phyloP scores from a whole-genome alignment of 2,797 vertebrate genomes.

The Crax fasciolata region DNA sequence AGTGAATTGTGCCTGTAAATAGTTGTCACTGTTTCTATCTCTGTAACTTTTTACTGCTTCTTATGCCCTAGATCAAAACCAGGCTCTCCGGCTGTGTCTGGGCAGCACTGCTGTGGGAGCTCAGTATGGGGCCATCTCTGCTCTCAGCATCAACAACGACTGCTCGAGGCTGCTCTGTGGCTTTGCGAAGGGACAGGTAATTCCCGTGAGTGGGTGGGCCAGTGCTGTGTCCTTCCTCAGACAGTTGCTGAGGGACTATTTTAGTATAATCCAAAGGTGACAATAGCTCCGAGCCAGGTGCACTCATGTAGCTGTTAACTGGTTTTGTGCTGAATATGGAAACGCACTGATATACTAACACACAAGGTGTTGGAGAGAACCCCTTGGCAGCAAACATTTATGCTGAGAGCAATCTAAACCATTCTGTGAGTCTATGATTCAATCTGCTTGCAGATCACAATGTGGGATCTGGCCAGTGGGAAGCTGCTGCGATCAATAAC shows the following conservation, averaged over 20 bases:
- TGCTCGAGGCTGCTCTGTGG: constrained; percentile 96
- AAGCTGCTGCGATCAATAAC: constrained; percentile 96
- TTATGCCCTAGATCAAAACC: constrained; percentile 90
- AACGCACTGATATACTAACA: accelerated
- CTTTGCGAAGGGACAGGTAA: constrained; percentile 97
- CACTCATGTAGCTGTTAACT: background rate
- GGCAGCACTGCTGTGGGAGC: constrained; percentile 93
- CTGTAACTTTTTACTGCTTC: background rate
- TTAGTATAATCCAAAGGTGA: background rate
- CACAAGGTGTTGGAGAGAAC: background rate
- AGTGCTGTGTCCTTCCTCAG: background rate
- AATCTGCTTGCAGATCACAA: constrained; percentile 90
- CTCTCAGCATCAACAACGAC: constrained; percentile 95
- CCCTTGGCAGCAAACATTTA: background rate
- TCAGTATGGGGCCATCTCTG: constrained; percentile 95
- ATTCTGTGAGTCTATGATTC: no score
- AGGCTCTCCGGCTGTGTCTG: constrained; percentile 94
- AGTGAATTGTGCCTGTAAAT: background rate
- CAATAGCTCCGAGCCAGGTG: background rate
- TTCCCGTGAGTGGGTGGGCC: background rate
- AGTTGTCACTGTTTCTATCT: background rate
- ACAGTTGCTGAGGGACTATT: background rate
- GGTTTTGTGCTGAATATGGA: background rate
- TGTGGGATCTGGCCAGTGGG: constrained; percentile 98
- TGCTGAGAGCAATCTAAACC: constrained; percentile 21